Evolutionary conservation across 1,140 invertebrate genomes (phyloP).

Genomic region (Meteorus sp.): DNA sequence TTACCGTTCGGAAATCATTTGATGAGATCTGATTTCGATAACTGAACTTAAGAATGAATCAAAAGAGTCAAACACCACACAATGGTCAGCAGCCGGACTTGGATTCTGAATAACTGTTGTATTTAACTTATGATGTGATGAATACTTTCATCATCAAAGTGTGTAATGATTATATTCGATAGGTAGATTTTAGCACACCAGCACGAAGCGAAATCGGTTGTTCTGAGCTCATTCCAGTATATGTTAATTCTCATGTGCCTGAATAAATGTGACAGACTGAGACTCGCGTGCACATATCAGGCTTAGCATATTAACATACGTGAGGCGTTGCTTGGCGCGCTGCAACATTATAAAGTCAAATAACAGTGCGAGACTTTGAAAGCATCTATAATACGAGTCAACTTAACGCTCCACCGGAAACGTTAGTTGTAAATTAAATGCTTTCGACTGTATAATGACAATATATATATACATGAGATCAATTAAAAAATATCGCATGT

Average conservation of each 20-base stretch:
- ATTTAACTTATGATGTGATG: too few species aligned
- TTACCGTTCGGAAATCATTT: too few species aligned
- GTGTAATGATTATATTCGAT: too few species aligned
- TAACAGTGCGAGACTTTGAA: constrained; percentile 17
- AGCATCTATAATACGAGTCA: constrained; percentile 14
- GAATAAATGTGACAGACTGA: constrained; percentile 3
- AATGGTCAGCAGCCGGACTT: too few species aligned
- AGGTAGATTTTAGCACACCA: too few species aligned
- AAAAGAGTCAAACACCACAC: too few species aligned
- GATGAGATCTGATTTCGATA: too few species aligned
- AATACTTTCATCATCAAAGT: too few species aligned
- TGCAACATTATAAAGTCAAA: constrained; percentile 41
- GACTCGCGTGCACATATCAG: constrained; percentile 31
- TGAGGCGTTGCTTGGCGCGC: constrained; percentile 28
- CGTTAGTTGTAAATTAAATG: constrained; percentile 32
- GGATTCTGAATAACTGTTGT: too few species aligned
- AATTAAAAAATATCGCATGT: too few species aligned
- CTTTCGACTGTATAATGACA: background rate
- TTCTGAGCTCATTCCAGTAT: constrained; percentile 23
- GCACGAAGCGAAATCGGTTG: too few species aligned
- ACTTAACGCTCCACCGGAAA: constrained; percentile 29
- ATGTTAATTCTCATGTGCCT: constrained; percentile 17
- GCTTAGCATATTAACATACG: constrained; percentile 43
- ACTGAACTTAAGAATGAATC: too few species aligned
- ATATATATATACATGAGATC: constrained; percentile 1